phyloP scores from a whole-genome alignment of 2,797 vertebrate genomes.

The Malacoraja senta region DNA sequence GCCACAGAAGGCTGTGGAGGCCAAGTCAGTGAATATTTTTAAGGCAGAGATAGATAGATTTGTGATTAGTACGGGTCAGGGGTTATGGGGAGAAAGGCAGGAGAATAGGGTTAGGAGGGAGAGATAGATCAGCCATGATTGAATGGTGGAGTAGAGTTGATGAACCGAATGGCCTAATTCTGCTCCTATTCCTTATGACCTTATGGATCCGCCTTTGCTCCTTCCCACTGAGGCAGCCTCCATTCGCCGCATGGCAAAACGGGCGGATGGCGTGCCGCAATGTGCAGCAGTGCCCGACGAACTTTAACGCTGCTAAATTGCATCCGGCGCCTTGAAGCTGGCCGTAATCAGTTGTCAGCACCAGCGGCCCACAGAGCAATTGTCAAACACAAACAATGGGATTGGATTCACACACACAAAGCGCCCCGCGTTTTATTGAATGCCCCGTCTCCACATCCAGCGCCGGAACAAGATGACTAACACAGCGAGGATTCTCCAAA shows the following conservation, averaged over 20 bases:
- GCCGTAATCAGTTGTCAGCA: slow-evolving; percentile 21
- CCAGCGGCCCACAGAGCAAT: neutral
- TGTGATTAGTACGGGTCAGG: too few species aligned
- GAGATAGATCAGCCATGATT: too few species aligned
- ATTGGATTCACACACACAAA: slow-evolving; percentile 11
- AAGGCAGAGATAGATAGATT: too few species aligned
- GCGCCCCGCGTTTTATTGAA: neutral
- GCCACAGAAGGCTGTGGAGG: too few species aligned
- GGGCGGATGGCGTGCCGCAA: neutral
- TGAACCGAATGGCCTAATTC: too few species aligned
- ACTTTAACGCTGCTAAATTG: neutral
- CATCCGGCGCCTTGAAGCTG: neutral
- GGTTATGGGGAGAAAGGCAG: too few species aligned
- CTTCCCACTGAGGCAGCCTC: too few species aligned
- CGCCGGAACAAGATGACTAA: slow-evolving; percentile 19
- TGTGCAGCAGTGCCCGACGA: neutral
- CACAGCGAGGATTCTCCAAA: slow-evolving; percentile 24
- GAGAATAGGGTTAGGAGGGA: too few species aligned
- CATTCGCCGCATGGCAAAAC: neutral
- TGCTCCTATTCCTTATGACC: too few species aligned
- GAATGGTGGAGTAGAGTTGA: too few species aligned
- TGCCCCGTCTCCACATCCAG: neutral
- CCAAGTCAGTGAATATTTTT: too few species aligned
- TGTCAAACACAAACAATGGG: neutral
- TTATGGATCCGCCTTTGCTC: too few species aligned